Evolutionary conservation across 2,888 invertebrate genomes (phyloP).

Genomic region (Scrobipalpa costella): DNA sequence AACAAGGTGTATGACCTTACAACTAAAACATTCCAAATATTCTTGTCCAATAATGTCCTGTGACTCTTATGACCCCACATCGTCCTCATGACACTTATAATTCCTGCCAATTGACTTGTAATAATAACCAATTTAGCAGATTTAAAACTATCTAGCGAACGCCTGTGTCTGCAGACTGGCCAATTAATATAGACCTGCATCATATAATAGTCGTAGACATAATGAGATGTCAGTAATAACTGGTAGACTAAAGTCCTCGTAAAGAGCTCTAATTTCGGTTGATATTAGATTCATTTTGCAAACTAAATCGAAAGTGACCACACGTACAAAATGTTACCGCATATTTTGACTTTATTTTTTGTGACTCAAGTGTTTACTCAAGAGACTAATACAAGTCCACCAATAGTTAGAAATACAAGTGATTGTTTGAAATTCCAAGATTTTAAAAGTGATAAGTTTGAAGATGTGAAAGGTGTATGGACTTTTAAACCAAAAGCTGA

Average conservation of each 20-base stretch:
- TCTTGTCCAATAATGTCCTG: background rate
- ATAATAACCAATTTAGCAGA: constrained; percentile 7
- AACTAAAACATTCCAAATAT: too few relatives aligned
- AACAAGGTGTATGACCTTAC: too few relatives aligned
- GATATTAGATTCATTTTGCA: background rate
- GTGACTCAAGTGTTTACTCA: background rate
- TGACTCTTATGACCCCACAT: background rate
- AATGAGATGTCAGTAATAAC: background rate
- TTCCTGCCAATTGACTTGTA: background rate
- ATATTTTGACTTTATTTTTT: background rate
- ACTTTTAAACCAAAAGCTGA: background rate
- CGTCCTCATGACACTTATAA: background rate
- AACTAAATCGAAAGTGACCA: background rate
- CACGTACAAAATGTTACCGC: background rate
- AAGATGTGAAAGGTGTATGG: background rate
- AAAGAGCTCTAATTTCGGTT: background rate
- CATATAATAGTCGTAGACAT: background rate
- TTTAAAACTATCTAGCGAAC: background rate
- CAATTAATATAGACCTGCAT: background rate
- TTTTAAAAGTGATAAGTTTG: background rate
- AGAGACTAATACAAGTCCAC: background rate
- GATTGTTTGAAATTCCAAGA: background rate
- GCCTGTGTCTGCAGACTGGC: background rate
- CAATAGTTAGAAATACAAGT: background rate
- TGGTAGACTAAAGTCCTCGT: background rate